Conservation (phyloP, 2,888 invertebrate species). For the Rhagonycha lutea region DNA sequence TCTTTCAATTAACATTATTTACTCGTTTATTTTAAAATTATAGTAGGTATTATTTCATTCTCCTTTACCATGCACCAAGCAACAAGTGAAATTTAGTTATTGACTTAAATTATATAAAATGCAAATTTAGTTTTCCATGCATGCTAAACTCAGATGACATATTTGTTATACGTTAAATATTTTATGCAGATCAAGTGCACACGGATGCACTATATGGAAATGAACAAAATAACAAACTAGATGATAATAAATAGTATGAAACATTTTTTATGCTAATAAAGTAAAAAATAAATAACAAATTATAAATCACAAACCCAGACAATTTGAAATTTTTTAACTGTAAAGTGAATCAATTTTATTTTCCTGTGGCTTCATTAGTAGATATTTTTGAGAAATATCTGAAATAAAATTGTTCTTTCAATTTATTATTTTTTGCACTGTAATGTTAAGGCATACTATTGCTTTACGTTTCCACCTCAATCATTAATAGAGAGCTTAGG, state of each 20-base stretch:
- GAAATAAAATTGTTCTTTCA: neutral
- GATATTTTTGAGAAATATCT: neutral
- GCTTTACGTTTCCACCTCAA: neutral
- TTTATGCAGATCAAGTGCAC: neutral
- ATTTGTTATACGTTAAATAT: neutral
- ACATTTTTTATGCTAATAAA: neutral
- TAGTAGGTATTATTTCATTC: neutral
- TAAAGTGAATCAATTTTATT: neutral
- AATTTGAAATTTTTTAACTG: too few relatives aligned
- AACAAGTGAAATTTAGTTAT: neutral
- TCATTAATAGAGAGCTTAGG: too few relatives aligned
- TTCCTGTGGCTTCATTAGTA: neutral
- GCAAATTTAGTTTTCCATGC: neutral
- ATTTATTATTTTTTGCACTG: neutral
- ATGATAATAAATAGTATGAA: neutral
- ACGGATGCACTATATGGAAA: neutral
- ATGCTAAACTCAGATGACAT: neutral
- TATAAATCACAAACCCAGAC: neutral
- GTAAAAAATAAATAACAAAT: neutral
- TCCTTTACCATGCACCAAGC: neutral
- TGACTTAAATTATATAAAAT: neutral
- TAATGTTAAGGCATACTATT: neutral
- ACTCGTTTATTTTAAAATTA: neutral
- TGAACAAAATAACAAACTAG: neutral
- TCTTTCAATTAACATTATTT: too few relatives aligned